Percentiles rank a stretch among this genome's conserved stretches.
phyloP scores from a whole-genome alignment of 2,888 invertebrate species.

The Metalampra italica region DNA sequence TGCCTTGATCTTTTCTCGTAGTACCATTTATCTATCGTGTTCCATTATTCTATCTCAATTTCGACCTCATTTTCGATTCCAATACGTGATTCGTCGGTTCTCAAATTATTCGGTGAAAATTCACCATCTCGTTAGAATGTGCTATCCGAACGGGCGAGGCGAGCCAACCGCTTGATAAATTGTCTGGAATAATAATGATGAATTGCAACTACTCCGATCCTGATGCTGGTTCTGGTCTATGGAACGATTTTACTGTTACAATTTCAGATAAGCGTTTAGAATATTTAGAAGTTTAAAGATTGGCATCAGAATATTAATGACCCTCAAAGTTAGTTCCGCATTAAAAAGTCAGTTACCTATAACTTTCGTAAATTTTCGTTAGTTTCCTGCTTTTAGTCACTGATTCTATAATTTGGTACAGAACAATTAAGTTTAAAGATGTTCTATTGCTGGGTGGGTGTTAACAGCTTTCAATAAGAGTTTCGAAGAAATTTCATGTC shows the following conservation, averaged over 20 bases:
- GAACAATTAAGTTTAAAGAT: too few species aligned
- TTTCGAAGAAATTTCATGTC: background rate
- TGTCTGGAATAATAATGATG: conserved; percentile 79
- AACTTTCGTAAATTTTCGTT: too few species aligned
- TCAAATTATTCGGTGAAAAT: conserved; percentile 78
- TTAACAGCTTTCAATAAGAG: too few species aligned
- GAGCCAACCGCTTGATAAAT: conserved; percentile 79
- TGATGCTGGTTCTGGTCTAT: conserved; percentile 66
- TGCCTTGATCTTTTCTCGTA: conserved; percentile 15
- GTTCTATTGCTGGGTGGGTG: too few species aligned
- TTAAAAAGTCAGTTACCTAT: too few species aligned
- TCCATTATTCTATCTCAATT: conserved; percentile 76
- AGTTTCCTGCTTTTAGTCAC: too few species aligned
- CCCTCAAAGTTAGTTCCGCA: too few species aligned
- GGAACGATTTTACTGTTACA: conserved; percentile 39
- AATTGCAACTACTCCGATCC: conserved; percentile 73
- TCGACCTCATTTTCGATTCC: conserved; percentile 72
- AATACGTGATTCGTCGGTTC: conserved; percentile 78
- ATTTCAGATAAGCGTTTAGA: conserved; percentile 1
- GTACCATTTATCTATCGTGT: conserved; percentile 45
- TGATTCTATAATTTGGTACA: too few species aligned
- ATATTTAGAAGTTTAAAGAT: background rate
- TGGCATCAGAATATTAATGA: too few species aligned
- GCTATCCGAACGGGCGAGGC: conserved; percentile 69
- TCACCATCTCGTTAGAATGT: conserved; percentile 79